Evolutionary conservation across 2,888 invertebrate genomes (phyloP).

Genomic region (Mesorhabditis sp.): DNA sequence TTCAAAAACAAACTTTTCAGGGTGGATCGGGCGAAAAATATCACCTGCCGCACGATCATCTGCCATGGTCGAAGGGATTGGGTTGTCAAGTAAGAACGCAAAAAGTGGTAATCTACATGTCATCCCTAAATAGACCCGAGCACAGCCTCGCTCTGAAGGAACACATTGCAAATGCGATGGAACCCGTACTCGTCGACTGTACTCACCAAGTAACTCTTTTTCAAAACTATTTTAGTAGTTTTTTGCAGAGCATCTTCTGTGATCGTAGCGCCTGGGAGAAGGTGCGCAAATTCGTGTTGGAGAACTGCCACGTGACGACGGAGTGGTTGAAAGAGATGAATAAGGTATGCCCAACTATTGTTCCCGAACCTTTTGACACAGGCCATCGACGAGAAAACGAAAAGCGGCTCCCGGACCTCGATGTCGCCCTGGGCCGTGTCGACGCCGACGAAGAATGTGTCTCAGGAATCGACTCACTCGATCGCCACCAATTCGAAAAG

Average conservation of each 20-base stretch:
- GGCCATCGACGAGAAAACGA: too few relatives aligned
- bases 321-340: constrained; percentile 13
- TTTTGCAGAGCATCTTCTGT: constrained; percentile 22
- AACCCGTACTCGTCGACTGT: background rate
- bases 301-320: constrained; percentile 18
- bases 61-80: constrained; percentile 33
- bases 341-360: background rate
- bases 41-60: constrained; percentile 30
- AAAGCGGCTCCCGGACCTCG: too few relatives aligned
- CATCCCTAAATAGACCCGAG: constrained; percentile 13
- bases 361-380: too few relatives aligned
- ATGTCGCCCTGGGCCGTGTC: too few relatives aligned
- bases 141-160: constrained; percentile 22
- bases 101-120: background rate
- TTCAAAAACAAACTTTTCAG: constrained; percentile 16
- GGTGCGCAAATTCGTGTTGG: constrained; percentile 21
- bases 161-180: constrained; percentile 15
- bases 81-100: constrained; percentile 18
- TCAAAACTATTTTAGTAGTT: background rate
- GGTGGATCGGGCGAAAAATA: constrained; percentile 24
- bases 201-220: background rate
- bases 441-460: too few relatives aligned
- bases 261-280: constrained; percentile 30
- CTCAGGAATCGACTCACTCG: too few relatives aligned
- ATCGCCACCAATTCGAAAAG: too few relatives aligned